These are phyloP conservation scores for Tiliacea aurago DNA, from an alignment of 2,888 invertebrate genomes.

Conservation along the genomic window DNA sequence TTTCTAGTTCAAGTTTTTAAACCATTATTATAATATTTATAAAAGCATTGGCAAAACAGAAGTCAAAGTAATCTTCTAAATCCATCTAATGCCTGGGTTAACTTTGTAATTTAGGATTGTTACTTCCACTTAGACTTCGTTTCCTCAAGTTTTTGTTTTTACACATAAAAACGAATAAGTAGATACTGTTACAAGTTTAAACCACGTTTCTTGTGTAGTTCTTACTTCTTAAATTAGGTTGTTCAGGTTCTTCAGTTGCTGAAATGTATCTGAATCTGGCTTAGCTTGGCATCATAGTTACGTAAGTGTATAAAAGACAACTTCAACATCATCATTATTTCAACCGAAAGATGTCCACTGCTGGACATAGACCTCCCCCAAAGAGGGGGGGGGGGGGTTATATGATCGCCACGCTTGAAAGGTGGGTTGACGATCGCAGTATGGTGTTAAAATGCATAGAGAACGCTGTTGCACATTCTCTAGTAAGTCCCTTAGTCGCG, in stretches of 20 bases:
- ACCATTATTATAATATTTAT: conserved; percentile 2
- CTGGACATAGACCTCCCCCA: no score
- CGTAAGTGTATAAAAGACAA: not conserved
- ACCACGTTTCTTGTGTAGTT: conserved; percentile 45
- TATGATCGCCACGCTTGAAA: no score
- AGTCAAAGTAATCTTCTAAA: conserved; percentile 15
- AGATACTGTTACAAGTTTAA: conserved; percentile 41
- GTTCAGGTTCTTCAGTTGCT: conserved; percentile 29
- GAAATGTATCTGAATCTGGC: not conserved
- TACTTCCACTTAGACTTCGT: conserved; percentile 1
- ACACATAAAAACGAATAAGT: conserved; percentile 38
- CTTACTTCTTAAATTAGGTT: conserved; percentile 15
- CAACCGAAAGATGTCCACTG: no score
- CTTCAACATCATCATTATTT: no score
- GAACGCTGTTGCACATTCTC: no score
- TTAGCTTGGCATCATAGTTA: not conserved
- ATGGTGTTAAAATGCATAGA: no score
- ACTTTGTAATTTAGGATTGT: conserved; percentile 23
- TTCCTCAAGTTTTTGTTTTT: conserved; percentile 14
- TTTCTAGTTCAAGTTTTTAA: conserved; percentile 2
- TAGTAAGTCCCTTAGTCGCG: no score
- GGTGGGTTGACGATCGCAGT: no score
- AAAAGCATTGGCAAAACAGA: not conserved
- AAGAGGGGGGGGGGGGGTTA: no score
- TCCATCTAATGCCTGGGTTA: conserved; percentile 2